These are phyloP conservation scores for Myzus persicae DNA, from an alignment of 1,140 invertebrate genomes.

Conservation along the genomic window DNA sequence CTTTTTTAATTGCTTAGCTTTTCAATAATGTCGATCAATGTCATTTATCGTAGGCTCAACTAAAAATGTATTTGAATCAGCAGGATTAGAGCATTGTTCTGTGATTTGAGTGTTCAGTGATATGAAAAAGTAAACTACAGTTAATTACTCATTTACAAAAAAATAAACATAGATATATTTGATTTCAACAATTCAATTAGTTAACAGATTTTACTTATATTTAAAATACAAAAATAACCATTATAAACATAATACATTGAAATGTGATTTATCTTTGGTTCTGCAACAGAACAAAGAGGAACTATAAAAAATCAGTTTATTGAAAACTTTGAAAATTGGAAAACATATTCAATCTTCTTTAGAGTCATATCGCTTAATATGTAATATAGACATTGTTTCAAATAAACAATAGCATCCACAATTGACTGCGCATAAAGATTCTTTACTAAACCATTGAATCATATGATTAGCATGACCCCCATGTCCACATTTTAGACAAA, in stretches of 20 bases:
- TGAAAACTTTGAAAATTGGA: background rate
- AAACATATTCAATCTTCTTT: constrained; percentile 33
- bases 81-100: too few species aligned
- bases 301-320: background rate
- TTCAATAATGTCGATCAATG: too few species aligned
- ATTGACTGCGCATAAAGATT: constrained; percentile 77
- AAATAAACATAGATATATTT: background rate
- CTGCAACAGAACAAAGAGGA: background rate
- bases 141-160: background rate
- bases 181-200: background rate
- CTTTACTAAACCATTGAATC: constrained; percentile 77
- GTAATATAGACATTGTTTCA: constrained; percentile 66
- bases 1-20: too few species aligned
- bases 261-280: background rate
- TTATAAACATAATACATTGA: background rate
- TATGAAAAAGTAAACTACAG: background rate
- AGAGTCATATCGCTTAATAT: constrained; percentile 37
- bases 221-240: background rate
- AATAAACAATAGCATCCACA: constrained; percentile 89
- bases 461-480: constrained; percentile 88
- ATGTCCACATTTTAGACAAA: constrained; percentile 87
- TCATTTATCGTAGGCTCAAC: too few species aligned
- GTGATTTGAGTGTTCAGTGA: too few species aligned
- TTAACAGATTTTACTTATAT: constrained; percentile 6
- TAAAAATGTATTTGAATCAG: too few species aligned